These are phyloP conservation scores for Zelostemma sp. DNA, from an alignment of 1,140 invertebrate genomes.

Conservation along the genomic window DNA sequence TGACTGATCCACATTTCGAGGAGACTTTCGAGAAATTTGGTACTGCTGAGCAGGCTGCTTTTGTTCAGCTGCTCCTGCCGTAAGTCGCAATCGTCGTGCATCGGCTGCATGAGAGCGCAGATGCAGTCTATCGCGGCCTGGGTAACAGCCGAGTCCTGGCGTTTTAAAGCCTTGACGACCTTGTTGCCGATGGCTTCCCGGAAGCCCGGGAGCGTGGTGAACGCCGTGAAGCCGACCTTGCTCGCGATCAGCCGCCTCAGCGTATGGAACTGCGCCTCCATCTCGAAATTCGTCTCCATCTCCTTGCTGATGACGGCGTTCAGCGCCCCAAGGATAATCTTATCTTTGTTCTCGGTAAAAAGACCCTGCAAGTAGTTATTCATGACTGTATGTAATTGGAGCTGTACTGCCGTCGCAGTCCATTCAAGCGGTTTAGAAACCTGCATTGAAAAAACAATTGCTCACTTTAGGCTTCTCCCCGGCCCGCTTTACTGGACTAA, in stretches of 20 bases:
- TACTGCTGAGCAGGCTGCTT: slow-evolving; percentile 92
- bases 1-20: slow-evolving; percentile 96
- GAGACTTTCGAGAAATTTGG: slow-evolving; percentile 92
- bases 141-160: slow-evolving; percentile 90
- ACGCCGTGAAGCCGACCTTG: slow-evolving; percentile 97
- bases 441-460: slow-evolving; percentile 57
- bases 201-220: slow-evolving; percentile 91
- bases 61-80: slow-evolving; percentile 99
- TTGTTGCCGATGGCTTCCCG: slow-evolving; percentile 94
- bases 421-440: slow-evolving; percentile 63
- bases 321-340: slow-evolving; percentile 88
- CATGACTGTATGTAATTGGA: slow-evolving; percentile 60
- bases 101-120: slow-evolving; percentile 98
- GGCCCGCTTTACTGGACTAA: slow-evolving; percentile 20
- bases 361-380: slow-evolving; percentile 79
- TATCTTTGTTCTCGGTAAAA: slow-evolving; percentile 99
- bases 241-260: slow-evolving; percentile 93
- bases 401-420: slow-evolving; percentile 62
- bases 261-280: slow-evolving; percentile 96
- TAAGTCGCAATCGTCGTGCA: slow-evolving; percentile 96
- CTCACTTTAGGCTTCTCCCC: slow-evolving; percentile 12
- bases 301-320: slow-evolving; percentile 82
- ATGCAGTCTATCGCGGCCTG: slow-evolving; percentile 98
- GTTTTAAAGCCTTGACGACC: slow-evolving; percentile 91
- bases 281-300: slow-evolving; percentile 77